Base-by-base conservation (phyloP, 2,113 vertebrate species). In the Gallinago paraguaiae region DNA sequence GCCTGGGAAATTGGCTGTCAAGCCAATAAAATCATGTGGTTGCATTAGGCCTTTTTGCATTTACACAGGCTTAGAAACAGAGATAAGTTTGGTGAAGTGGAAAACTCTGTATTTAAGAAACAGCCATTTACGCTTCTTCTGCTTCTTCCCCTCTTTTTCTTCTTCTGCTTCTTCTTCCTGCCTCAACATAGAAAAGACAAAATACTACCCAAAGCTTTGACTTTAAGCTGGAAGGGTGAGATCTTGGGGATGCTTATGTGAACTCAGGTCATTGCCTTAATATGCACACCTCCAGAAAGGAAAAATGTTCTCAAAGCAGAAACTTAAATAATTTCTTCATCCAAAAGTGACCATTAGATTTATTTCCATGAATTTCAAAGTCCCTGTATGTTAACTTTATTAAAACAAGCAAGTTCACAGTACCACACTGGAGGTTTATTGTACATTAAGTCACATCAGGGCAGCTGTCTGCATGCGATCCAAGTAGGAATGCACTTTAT, bases 401-500 rank as follows among this genome's bases (percentile, higher is more conserved):
- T 86, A 64, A 60, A 81, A 81, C 50, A 67, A 70, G 70, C 25
- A 90, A 61, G 56, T 48, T 68, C 22, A 2, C 48, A 43, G 82
- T 64, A 63, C 85, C 72, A 31, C 0, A 2, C 35, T 92, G 51
- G 56, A 81, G 39, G 79, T 74, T 95, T 81, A 18, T 86, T 86
- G 77, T 79, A 79, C 45, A 10, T 20, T 35, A 84, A 65, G 80
- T 94, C 82, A 71, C 79, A 86, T 95, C 90, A 71, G 96, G 95
- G 85, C 86, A 95, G 82, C 92, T 67, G 85, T 60, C 60, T 92
- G 85, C 85, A 27, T 94, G 85, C 10, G 13, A 92, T 70, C 79
- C 4, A 1, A 93, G 85, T 23, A 95, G 88, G 68, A 97, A 95
- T 92, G 90, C 24, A 37, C 90, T 96, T 96, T 75, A 88, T 88